Percentiles rank a stretch among this genome's conserved stretches.
These are phyloP conservation scores for Macrotis lagotis DNA, from an alignment of 2,113 vertebrate species.

Conservation along the genomic window DNA sequence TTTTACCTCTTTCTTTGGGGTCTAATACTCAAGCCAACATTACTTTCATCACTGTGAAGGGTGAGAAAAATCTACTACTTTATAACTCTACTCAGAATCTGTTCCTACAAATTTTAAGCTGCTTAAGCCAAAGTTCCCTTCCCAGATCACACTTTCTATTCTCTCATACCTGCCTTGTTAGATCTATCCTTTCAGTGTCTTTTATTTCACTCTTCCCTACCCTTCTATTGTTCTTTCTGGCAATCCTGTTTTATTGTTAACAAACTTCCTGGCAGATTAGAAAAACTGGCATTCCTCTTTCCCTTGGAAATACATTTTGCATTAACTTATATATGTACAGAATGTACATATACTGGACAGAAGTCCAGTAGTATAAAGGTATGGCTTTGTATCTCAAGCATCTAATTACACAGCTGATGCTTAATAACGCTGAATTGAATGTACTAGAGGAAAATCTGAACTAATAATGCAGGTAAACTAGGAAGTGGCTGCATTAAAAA, in stretches of 20 bases:
- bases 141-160: neutral
- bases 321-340: neutral
- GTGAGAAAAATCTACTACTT: neutral
- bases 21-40: neutral
- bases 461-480: neutral
- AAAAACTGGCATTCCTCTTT: neutral
- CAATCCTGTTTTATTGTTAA: neutral
- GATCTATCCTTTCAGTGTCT: neutral
- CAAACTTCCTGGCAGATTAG: neutral
- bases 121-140: neutral
- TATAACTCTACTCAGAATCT: neutral
- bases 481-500: neutral
- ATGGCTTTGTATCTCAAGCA: neutral
- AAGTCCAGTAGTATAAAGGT: neutral
- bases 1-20: neutral
- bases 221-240: neutral
- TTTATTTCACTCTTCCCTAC: neutral
- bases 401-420: neutral
- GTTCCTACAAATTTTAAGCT: neutral
- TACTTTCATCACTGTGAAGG: neutral
- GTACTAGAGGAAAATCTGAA: neutral
- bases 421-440: neutral
- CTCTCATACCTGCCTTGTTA: neutral
- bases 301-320: neutral
- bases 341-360: too few species aligned